A percentile compares a stretch with the other conserved stretches of the same genome.
phyloP scores from a whole-genome alignment of 2,113 vertebrate species.

The Entomyzon cyanotis region DNA sequence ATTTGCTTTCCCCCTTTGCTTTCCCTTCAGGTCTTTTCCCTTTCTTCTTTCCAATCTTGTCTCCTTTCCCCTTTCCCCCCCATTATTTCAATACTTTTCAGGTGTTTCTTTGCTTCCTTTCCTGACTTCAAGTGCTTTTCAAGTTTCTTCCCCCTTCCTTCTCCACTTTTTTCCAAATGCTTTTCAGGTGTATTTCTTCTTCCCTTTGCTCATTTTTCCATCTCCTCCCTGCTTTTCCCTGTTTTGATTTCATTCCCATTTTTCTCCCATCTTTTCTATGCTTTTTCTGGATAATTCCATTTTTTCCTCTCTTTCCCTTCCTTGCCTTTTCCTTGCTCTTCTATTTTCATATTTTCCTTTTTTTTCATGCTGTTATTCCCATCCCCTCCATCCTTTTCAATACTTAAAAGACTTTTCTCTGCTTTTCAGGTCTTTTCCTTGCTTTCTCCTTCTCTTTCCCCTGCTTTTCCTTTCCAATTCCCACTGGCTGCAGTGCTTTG shows the following conservation, averaged over 20 bases:
- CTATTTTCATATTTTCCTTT: neutral
- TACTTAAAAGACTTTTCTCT: neutral
- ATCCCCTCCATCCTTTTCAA: neutral
- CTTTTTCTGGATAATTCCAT: neutral
- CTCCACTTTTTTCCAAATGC: neutral
- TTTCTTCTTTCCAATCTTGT: neutral
- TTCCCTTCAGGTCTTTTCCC: neutral
- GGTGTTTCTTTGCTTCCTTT: neutral
- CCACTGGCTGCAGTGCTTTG: neutral
- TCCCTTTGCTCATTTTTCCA: neutral
- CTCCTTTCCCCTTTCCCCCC: rapidly evolving
- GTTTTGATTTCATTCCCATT: neutral
- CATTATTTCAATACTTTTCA: neutral
- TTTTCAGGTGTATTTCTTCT: neutral
- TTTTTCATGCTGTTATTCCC: neutral
- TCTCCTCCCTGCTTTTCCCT: neutral
- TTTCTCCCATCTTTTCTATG: neutral
- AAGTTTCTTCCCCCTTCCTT: neutral
- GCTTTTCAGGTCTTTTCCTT: neutral
- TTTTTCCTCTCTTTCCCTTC: neutral
- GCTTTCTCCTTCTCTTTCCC: neutral
- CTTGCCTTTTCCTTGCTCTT: neutral
- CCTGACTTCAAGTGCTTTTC: neutral
- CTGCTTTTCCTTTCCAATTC: neutral
- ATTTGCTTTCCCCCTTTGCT: neutral